These are phyloP conservation scores for Harpagoxenus sublaevis DNA, from an alignment of 2,888 invertebrate genomes.

Conservation along the genomic window DNA sequence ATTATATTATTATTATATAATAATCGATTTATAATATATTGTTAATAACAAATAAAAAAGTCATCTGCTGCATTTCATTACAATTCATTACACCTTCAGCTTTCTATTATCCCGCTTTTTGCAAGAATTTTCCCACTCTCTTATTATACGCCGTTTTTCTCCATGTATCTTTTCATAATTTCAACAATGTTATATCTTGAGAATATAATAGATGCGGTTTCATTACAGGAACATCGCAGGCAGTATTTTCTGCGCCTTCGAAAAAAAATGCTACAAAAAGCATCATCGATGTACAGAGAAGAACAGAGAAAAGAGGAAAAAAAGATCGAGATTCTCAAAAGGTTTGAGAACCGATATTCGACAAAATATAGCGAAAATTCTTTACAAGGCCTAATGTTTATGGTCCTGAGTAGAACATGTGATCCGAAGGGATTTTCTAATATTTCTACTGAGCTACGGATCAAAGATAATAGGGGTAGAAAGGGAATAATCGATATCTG, in stretches of 20 bases:
- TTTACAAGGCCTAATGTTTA: too few species aligned
- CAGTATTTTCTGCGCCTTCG: background rate
- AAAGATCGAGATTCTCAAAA: background rate
- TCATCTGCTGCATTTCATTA: background rate
- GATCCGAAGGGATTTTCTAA: too few species aligned
- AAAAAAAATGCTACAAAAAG: slow-evolving; percentile 17
- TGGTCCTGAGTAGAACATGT: too few species aligned
- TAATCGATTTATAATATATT: slow-evolving; percentile 2
- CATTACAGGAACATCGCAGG: slow-evolving; percentile 23
- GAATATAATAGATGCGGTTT: slow-evolving; percentile 26
- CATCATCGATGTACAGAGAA: background rate
- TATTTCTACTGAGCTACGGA: too few species aligned
- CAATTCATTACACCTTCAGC: background rate
- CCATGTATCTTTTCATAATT: background rate
- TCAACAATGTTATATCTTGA: background rate
- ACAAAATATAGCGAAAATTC: too few species aligned
- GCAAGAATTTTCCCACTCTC: background rate
- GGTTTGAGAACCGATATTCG: too few species aligned
- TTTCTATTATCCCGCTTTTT: background rate
- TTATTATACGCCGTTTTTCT: background rate
- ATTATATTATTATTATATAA: background rate
- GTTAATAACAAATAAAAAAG: background rate
- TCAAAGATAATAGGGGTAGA: too few species aligned
- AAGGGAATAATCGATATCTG: too few species aligned
- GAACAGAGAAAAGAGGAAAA: background rate